Evolutionary conservation across 1,140 invertebrate species (phyloP).

Genomic region (Chlorops oryzae): DNA sequence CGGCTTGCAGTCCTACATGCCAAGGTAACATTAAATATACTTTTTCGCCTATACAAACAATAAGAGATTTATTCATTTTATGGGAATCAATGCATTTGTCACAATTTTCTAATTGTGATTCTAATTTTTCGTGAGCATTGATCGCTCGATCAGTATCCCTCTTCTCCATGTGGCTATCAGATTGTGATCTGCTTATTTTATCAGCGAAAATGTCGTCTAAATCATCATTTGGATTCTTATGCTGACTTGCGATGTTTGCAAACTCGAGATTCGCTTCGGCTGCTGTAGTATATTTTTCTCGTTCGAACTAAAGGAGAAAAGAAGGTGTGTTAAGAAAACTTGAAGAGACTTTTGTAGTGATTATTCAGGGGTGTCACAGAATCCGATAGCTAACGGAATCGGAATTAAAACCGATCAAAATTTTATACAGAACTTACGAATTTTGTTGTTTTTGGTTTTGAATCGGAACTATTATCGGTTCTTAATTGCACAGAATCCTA

Average conservation of each 20-base stretch:
- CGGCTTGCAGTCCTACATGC: slow-evolving; percentile 70
- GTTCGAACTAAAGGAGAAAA: slow-evolving; percentile 66
- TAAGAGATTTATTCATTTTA: slow-evolving; percentile 78
- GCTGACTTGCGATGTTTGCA: slow-evolving; percentile 63
- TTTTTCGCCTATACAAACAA: slow-evolving; percentile 73
- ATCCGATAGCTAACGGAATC: too few relatives aligned
- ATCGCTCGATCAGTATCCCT: slow-evolving; percentile 68
- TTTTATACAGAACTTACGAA: too few relatives aligned
- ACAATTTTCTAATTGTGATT: slow-evolving; percentile 64
- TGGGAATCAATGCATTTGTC: slow-evolving; percentile 73
- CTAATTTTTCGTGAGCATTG: slow-evolving; percentile 58
- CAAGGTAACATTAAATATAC: slow-evolving; percentile 77
- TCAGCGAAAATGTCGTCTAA: slow-evolving; percentile 82
- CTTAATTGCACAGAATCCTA: too few relatives aligned
- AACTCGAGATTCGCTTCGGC: slow-evolving; percentile 79
- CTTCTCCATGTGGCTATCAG: slow-evolving; percentile 54
- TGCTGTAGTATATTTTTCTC: slow-evolving; percentile 76
- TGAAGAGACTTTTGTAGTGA: too few relatives aligned
- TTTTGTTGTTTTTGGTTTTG: too few relatives aligned
- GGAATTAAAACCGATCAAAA: too few relatives aligned
- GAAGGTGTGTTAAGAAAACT: slow-evolving; percentile 10
- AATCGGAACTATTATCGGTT: too few relatives aligned
- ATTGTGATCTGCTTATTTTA: slow-evolving; percentile 54
- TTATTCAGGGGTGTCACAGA: too few relatives aligned
- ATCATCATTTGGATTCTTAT: slow-evolving; percentile 65